Evolutionary conservation across 1,140 invertebrate species (phyloP).

Genomic region (Bradynema listronoti): DNA sequence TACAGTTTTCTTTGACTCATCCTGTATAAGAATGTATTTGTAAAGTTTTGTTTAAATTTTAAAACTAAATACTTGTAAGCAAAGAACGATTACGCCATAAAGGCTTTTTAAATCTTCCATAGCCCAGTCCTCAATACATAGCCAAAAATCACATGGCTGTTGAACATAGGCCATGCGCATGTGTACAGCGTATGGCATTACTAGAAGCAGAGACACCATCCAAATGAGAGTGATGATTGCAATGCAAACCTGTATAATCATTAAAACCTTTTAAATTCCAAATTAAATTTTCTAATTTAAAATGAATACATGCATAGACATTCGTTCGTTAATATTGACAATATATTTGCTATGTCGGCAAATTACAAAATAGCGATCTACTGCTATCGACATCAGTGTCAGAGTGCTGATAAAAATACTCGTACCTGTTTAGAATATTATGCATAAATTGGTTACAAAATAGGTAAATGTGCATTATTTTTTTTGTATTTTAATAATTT

Average conservation of each 20-base stretch:
- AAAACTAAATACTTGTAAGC: conserved; percentile 66
- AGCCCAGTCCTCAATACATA: conserved; percentile 51
- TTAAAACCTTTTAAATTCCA: neutral
- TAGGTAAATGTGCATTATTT: no score
- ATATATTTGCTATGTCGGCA: conserved; percentile 85
- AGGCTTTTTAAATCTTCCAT: conserved; percentile 59
- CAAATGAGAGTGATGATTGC: conserved; percentile 80
- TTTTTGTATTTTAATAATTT: conserved; percentile 10
- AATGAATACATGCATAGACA: conserved; percentile 42
- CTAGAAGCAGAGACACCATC: conserved; percentile 76
- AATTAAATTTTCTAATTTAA: neutral
- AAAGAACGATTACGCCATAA: conserved; percentile 76
- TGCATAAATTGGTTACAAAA: neutral
- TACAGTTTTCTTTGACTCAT: no score
- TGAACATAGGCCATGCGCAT: conserved; percentile 61
- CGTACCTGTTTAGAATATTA: conserved; percentile 62
- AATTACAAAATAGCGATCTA: conserved; percentile 91
- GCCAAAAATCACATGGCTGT: conserved; percentile 43
- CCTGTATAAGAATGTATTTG: no score
- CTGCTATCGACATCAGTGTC: conserved; percentile 87
- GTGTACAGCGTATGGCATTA: conserved; percentile 84
- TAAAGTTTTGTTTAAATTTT: neutral
- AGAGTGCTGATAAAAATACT: conserved; percentile 92
- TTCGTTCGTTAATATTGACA: conserved; percentile 68
- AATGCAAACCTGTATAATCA: conserved; percentile 62